phyloP scores from a whole-genome alignment of 2,113 vertebrate species.

The Meriones unguiculatus region DNA sequence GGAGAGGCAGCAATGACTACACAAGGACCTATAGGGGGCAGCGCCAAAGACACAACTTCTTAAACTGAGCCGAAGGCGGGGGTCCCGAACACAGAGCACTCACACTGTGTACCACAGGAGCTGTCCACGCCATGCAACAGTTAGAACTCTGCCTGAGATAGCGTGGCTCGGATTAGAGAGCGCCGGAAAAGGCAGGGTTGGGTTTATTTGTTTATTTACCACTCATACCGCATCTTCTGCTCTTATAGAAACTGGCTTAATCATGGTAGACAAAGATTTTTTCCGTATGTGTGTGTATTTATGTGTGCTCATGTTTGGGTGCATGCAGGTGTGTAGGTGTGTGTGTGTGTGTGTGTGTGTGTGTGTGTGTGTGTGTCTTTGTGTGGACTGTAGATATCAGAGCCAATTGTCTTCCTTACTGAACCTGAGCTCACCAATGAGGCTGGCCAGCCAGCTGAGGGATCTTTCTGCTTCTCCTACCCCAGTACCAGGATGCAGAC shows the following conservation, averaged over 20 bases:
- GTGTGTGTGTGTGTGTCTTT: not conserved
- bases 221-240: not conserved
- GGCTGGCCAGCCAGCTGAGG: not conserved
- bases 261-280: not conserved
- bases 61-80: not conserved
- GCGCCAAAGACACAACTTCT: not conserved
- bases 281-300: not conserved
- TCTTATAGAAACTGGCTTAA: not conserved
- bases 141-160: no score
- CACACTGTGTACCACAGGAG: not conserved
- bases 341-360: not conserved
- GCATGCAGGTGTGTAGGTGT: not conserved
- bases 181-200: no score
- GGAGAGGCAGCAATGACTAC: not conserved
- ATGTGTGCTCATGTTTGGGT: not conserved
- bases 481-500: not conserved
- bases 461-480: not conserved
- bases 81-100: no score
- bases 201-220: not conserved
- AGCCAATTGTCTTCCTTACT: not conserved
- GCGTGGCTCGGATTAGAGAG: not conserved
- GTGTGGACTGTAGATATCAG: not conserved
- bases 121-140: not conserved
- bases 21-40: not conserved
- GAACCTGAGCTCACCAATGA: not conserved